phyloP scores from a whole-genome alignment of 1,140 invertebrate genomes.

The Glossosoma conforme region DNA sequence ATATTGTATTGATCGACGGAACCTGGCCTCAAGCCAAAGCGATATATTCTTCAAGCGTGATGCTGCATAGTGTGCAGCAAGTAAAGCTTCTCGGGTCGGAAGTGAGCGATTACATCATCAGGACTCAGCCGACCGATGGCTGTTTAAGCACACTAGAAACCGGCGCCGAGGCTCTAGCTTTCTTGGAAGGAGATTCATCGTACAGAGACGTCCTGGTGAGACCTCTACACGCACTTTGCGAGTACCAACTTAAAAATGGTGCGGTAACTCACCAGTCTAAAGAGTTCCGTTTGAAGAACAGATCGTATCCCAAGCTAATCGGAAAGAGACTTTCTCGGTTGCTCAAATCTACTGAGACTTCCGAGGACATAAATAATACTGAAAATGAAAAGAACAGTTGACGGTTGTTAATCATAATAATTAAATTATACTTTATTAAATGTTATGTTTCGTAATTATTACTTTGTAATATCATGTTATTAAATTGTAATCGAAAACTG shows the following conservation, averaged over 20 bases:
- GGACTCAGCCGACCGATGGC: slow-evolving; percentile 87
- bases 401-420: too few relatives aligned
- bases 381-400: too few relatives aligned
- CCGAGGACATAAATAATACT: too few relatives aligned
- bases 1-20: slow-evolving; percentile 84
- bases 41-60: slow-evolving; percentile 70
- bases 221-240: slow-evolving; percentile 77
- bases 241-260: slow-evolving; percentile 82
- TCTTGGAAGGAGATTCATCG: slow-evolving; percentile 65
- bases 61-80: slow-evolving; percentile 60
- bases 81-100: slow-evolving; percentile 70
- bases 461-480: too few relatives aligned
- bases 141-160: slow-evolving; percentile 90
- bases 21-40: slow-evolving; percentile 93
- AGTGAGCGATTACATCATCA: slow-evolving; percentile 83
- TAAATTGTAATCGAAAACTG: too few relatives aligned
- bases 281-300: slow-evolving; percentile 81
- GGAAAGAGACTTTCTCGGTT: slow-evolving; percentile 69
- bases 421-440: too few relatives aligned
- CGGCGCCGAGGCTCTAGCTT: slow-evolving; percentile 73
- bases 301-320: slow-evolving; percentile 77
- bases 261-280: slow-evolving; percentile 91
- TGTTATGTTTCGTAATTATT: too few relatives aligned
- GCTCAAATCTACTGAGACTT: slow-evolving; percentile 40
- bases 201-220: slow-evolving; percentile 65